phyloP scores from a whole-genome alignment of 2,113 vertebrate genomes.

The Salvelinus alpinus region DNA sequence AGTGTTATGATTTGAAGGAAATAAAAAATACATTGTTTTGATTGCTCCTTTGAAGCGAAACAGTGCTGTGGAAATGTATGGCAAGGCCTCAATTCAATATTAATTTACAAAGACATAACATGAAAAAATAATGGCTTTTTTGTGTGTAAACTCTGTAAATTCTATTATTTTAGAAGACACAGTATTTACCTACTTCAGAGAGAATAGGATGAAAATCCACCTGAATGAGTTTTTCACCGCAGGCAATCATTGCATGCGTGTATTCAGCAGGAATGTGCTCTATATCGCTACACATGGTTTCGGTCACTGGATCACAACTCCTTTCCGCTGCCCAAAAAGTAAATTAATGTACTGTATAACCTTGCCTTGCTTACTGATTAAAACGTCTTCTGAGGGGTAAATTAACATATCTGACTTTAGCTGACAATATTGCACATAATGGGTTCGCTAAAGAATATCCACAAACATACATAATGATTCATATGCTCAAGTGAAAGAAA shows the following conservation, averaged over 20 bases:
- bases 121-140: slow-evolving; percentile 49
- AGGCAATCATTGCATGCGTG: neutral
- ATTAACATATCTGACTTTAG: neutral
- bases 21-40: slow-evolving; percentile 80
- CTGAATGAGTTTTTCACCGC: slow-evolving; percentile 1
- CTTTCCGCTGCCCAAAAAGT: neutral
- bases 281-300: neutral
- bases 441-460: slow-evolving; percentile 2
- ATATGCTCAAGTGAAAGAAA: neutral
- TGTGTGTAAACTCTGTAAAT: slow-evolving; percentile 24
- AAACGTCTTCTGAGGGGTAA: neutral
- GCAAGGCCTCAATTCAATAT: slow-evolving; percentile 72
- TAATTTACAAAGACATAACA: slow-evolving; percentile 68
- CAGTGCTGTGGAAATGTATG: slow-evolving; percentile 76
- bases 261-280: slow-evolving; percentile 20
- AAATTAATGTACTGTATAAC: neutral
- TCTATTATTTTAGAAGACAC: slow-evolving; percentile 11
- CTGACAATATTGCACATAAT: slow-evolving; percentile 1
- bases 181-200: slow-evolving; percentile 1
- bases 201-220: slow-evolving; percentile 1
- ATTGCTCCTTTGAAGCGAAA: slow-evolving; percentile 64
- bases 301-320: neutral
- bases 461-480: neutral
- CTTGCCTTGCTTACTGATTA: neutral
- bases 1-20: slow-evolving; percentile 79